A percentile compares a stretch with the other conserved stretches of the same genome.
These are phyloP conservation scores for Galaxea fascicularis DNA, from an alignment of 92 coral and sea anemone species.

Conservation along the genomic window DNA sequence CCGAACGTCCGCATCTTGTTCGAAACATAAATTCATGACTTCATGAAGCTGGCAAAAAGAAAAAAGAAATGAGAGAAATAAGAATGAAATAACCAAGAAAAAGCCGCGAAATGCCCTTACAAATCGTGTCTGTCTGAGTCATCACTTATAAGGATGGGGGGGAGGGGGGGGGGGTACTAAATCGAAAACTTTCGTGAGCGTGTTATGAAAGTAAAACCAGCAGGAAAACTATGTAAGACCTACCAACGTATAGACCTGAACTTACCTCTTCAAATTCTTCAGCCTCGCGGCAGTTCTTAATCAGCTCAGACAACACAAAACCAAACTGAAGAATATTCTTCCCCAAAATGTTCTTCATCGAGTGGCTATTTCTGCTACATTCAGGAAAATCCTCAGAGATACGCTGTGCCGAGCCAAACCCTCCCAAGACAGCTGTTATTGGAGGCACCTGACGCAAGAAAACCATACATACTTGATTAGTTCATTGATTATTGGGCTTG, in stretches of 20 bases:
- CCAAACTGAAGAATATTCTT: slow-evolving; percentile 42
- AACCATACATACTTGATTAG: background rate
- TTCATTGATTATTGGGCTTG: no score
- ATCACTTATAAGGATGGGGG: no score
- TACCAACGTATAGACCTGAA: no score
- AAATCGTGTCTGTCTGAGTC: background rate
- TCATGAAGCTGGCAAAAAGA: slow-evolving; percentile 19
- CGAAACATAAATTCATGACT: slow-evolving; percentile 26
- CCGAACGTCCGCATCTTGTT: slow-evolving; percentile 45
- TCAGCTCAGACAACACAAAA: slow-evolving; percentile 19
- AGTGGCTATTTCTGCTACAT: slow-evolving; percentile 4
- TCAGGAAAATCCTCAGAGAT: slow-evolving; percentile 30
- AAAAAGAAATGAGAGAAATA: background rate
- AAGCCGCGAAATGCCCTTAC: background rate
- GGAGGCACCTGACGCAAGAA: slow-evolving; percentile 21
- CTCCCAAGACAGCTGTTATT: slow-evolving; percentile 29
- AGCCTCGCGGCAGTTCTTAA: slow-evolving; percentile 9
- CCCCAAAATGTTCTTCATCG: slow-evolving; percentile 13
- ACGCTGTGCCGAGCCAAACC: slow-evolving; percentile 34
- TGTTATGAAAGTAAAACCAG: no score
- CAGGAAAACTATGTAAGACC: no score
- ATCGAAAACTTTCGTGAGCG: no score
- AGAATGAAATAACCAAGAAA: background rate
- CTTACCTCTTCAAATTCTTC: slow-evolving; percentile 22
- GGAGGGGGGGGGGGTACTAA: no score